phyloP scores from a whole-genome alignment of 2,113 vertebrate species.

The Clarias gariepinus region DNA sequence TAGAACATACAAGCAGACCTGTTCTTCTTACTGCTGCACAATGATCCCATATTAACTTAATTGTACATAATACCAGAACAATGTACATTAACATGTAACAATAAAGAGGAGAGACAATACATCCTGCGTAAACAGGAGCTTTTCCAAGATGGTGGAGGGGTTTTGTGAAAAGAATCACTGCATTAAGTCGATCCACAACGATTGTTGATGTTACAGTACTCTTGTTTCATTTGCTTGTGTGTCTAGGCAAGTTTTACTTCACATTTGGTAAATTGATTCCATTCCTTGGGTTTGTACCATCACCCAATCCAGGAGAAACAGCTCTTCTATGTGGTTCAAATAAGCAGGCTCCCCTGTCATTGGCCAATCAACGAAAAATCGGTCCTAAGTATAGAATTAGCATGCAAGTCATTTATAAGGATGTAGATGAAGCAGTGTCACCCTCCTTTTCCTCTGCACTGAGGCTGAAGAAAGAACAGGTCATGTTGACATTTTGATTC shows the following conservation, averaged over 20 bases:
- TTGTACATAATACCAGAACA: background rate
- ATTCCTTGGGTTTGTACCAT: slow-evolving; percentile 60
- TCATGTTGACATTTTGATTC: slow-evolving; percentile 29
- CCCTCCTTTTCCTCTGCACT: slow-evolving; percentile 22
- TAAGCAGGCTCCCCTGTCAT: background rate
- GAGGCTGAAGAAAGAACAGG: slow-evolving; percentile 13
- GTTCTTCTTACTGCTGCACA: background rate
- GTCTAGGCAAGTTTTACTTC: slow-evolving; percentile 58
- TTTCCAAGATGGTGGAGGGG: slow-evolving; percentile 67
- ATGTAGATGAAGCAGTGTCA: slow-evolving; percentile 27
- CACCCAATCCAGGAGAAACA: slow-evolving; percentile 59
- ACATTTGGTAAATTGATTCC: slow-evolving; percentile 71
- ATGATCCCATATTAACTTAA: background rate
- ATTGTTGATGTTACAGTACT: slow-evolving; percentile 65
- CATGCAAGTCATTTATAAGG: background rate
- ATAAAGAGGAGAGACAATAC: slow-evolving; percentile 60
- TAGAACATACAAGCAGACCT: slow-evolving; percentile 11
- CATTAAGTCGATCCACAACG: slow-evolving; percentile 67
- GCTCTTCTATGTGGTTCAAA: background rate
- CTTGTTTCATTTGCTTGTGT: slow-evolving; percentile 59
- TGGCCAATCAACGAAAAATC: background rate
- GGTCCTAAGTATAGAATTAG: background rate
- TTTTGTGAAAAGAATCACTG: slow-evolving; percentile 66
- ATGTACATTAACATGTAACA: background rate
- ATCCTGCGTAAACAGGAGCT: slow-evolving; percentile 61